These are phyloP conservation scores for Podarcis muralis DNA, from an alignment of 2,113 vertebrate species.

Conservation along the genomic window DNA sequence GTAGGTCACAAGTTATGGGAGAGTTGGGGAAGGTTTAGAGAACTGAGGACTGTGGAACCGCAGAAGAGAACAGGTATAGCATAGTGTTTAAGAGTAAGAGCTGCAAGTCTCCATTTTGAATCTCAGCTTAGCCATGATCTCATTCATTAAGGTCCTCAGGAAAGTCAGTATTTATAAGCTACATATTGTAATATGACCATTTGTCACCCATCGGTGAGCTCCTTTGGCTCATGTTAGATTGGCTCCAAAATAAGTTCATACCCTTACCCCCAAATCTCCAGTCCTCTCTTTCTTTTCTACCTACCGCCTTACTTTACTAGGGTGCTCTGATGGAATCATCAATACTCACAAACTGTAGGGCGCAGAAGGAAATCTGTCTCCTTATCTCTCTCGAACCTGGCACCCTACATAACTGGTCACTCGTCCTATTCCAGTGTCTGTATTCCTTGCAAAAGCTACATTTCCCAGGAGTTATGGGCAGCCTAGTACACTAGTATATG, in stretches of 20 bases:
- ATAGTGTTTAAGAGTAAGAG: not conserved
- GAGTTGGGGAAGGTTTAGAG: not conserved
- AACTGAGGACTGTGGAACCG: not conserved
- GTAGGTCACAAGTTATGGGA: not conserved
- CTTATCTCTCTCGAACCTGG: not conserved
- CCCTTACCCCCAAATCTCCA: not conserved
- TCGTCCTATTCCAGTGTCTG: not conserved
- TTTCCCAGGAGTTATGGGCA: not conserved
- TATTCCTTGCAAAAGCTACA: not conserved
- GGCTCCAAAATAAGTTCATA: not conserved
- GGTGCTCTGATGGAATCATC: not conserved
- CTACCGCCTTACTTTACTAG: not conserved
- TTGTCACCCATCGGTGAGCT: not conserved
- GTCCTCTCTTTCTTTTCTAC: no score
- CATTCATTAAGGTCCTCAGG: not conserved
- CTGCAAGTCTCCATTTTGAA: not conserved
- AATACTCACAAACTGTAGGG: not conserved
- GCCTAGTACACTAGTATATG: not conserved
- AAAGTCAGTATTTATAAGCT: not conserved
- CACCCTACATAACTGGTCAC: not conserved
- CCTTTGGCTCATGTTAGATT: not conserved
- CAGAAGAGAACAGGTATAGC: not conserved
- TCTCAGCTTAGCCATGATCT: not conserved
- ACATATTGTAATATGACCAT: not conserved
- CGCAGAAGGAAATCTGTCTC: not conserved